Evolutionary conservation across 2,888 invertebrate genomes (phyloP), one percentile per base, ranked within the genome.

Genomic region (Ceramica pisi): DNA sequence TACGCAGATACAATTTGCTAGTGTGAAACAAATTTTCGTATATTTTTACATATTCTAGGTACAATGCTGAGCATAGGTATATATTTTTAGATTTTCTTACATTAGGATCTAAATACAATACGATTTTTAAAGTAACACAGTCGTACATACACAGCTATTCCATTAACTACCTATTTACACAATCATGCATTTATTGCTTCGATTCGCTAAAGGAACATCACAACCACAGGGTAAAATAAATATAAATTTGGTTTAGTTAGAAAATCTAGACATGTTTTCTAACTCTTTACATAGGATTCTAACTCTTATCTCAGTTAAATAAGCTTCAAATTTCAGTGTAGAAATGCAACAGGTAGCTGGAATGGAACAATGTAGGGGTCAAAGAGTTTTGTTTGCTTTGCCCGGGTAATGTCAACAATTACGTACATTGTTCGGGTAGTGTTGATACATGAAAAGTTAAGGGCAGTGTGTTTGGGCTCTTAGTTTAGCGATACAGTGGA

Each of bases 151-250:
- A 50, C 44, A 66, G 41, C 65, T 60, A 66, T 23, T 55, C 64
- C 35, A 55, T 67, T 48, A 56, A 55, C 53, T 55, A 81, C 66
- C 35, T 81, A 82, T 86, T 69, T 85, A 86, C 80, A 82, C 69
- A 61, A 44, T 50, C 53, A 75, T 67, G 67, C 67, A 75, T 66
- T 80, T 87, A 87, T 87, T 85, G 84, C 87, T 85, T 77, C 69
- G 78, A 68, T 70, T 78, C 41, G 44, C 68, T 81, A 85, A 71
- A 76, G 71, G 76, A 84, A 83, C 56, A 61, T 92, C 92, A 92
- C 92, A 92, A 92, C 92, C 92, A 88, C 87, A 86, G 79, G 88
- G 87, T 82, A 31, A 6, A 31, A n/a, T n/a, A n/a, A 31, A 31
- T 31, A 5, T 31, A 81, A 84, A 82, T 83, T 78, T 80, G 63